Evolutionary conservation across 2,797 vertebrate species (phyloP).

Genomic region (Parotocinclus haroldoi): DNA sequence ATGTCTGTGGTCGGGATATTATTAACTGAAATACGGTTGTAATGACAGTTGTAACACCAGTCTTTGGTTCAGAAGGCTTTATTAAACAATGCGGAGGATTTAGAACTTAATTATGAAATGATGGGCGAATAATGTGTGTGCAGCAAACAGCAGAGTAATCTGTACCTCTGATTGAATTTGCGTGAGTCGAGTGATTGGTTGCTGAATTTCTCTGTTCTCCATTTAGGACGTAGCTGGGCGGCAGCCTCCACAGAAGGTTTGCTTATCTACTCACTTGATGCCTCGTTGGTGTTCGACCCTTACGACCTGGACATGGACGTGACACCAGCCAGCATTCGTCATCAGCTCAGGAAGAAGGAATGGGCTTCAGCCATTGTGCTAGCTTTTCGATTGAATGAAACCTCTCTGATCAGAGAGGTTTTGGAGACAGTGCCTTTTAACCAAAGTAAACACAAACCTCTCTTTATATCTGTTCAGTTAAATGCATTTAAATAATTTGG

Average conservation of each 20-base stretch:
- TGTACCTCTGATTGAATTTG: no score
- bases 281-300: slow-evolving; percentile 87
- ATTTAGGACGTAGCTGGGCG: slow-evolving; percentile 87
- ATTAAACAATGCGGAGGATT: no score
- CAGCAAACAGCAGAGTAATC: no score
- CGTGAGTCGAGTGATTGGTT: no score
- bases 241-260: slow-evolving; percentile 93
- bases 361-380: slow-evolving; percentile 83
- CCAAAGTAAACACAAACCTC: slow-evolving; percentile 70
- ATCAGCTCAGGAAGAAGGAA: slow-evolving; percentile 71
- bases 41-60: no score
- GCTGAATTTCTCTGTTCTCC: not conserved
- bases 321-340: slow-evolving; percentile 80
- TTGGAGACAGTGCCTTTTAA: slow-evolving; percentile 81
- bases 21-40: no score
- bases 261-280: slow-evolving; percentile 89
- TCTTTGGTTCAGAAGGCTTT: no score
- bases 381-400: slow-evolving; percentile 89
- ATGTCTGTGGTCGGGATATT: no score
- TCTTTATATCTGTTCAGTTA: no score
- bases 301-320: slow-evolving; percentile 92
- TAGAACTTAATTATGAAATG: no score
- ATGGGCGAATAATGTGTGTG: no score
- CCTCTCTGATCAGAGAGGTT: slow-evolving; percentile 79
- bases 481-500: no score